Evolutionary conservation across 1,140 invertebrate genomes (phyloP), one percentile per base, ranked within the genome.

Genomic region (Bombus waltoni): DNA sequence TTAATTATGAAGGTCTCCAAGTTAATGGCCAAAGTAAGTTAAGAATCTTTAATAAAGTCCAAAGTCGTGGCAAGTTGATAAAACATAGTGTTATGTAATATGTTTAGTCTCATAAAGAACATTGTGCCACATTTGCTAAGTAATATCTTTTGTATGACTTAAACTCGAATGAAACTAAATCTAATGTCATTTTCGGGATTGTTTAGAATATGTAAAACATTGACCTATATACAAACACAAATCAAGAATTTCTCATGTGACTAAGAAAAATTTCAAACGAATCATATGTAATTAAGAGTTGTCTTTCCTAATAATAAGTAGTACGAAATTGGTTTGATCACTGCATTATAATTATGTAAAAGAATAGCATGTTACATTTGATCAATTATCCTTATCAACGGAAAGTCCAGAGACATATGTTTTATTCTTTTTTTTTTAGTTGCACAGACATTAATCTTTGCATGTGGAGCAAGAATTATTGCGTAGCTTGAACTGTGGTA

Each of bases 21-120:
- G 88, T 71, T 65, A 87, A 90, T 90, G 89, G 87, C 86, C 90
- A 92, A 92, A 92, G 80, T 92, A 89, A 89, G 77, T 87, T 91
- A 91, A 87, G 66, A 77, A 85, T 83, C 72, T 90, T 65, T 79
- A 80, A 32, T 81, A 65, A 83, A 87, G 87, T 85, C 80, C 47
- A 80, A 86, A 89, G 71, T 85, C 62, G 83, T 87, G 79, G 70
- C 81, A 65, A 78, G 57, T 81, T 79, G 35, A 75, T 59, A 22
- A 59, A 81, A 62, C 71, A 85, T 9, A 71, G 40, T 72, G 53
- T 83, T 86, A 79, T 40, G 70, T 82, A 88, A 87, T 90, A 77
- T 77, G 40, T 86, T 91, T 87, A 86, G 75, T 68, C 68, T 83
- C 68, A 57, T 73, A 73, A 89, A 83, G 47, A 70, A 85, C 65